phyloP scores from a whole-genome alignment of 2,888 invertebrate genomes.

The Rotaria macrura region DNA sequence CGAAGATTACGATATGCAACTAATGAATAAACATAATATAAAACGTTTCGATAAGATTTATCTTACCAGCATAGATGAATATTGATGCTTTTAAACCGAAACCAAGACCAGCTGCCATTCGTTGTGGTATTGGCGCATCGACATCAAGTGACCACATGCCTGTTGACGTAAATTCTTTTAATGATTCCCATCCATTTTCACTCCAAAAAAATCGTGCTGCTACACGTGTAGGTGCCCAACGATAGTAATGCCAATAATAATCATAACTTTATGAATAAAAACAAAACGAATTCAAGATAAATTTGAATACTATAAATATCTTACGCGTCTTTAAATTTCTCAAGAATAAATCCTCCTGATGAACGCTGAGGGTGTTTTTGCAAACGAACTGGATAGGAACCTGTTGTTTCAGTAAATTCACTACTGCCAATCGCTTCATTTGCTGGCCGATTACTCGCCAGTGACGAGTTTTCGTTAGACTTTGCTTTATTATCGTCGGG shows the following conservation, averaged over 20 bases:
- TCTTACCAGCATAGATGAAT: background rate
- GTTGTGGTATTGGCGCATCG: background rate
- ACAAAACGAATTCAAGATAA: too few species aligned
- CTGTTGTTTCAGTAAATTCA: background rate
- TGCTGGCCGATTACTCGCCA: background rate
- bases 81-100: background rate
- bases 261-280: background rate
- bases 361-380: background rate
- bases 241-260: slow-evolving; percentile 7
- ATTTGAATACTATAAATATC: background rate
- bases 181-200: background rate
- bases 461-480: background rate
- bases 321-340: background rate
- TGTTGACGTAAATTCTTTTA: background rate
- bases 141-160: background rate
- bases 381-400: background rate
- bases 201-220: background rate
- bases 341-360: background rate
- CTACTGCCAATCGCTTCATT: background rate
- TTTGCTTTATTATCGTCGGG: background rate
- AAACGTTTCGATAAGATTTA: background rate
- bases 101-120: background rate
- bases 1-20: background rate
- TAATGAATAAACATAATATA: too few species aligned
- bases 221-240: background rate